A percentile compares a stretch with the other conserved stretches of the same genome.
Evolutionary conservation across 30 jellyfish, hydroid and myxozoan genomes (phyloP).

Genomic region (Clytia hemisphaerica): DNA sequence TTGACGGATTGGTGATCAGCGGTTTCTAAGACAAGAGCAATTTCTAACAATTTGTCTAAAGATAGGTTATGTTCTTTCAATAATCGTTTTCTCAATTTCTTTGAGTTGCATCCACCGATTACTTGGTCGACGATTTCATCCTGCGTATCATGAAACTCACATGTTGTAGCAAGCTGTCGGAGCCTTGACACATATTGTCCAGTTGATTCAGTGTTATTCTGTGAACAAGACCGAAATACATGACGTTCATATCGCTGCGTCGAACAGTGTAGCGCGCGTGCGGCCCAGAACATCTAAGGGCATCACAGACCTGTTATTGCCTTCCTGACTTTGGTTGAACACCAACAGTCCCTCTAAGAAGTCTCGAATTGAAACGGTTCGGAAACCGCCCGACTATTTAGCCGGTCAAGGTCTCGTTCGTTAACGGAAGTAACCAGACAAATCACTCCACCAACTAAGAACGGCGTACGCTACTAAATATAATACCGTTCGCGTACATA

Average conservation of each 20-base stretch:
- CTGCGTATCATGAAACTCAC: constrained; percentile 34
- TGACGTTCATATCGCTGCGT: constrained; percentile 34
- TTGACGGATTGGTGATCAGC: constrained; percentile 32
- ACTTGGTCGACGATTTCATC: constrained; percentile 46
- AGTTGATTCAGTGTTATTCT: constrained; percentile 39
- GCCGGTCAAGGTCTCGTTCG: constrained; percentile 97
- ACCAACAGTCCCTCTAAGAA: constrained; percentile 89
- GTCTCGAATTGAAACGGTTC: constrained; percentile 55
- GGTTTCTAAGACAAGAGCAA: constrained; percentile 13
- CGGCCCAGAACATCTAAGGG: constrained; percentile 96
- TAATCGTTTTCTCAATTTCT: constrained; percentile 37
- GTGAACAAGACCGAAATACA: constrained; percentile 18
- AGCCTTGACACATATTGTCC: constrained; percentile 45
- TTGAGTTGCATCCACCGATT: constrained; percentile 35
- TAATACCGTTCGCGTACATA: no score
- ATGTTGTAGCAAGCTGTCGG: constrained; percentile 45
- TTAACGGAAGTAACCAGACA: constrained; percentile 89
- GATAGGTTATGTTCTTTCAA: constrained; percentile 37
- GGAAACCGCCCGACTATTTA: constrained; percentile 62
- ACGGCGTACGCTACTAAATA: no score
- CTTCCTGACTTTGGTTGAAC: constrained; percentile 52
- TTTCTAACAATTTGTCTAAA: constrained; percentile 3
- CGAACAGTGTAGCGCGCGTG: constrained; percentile 87
- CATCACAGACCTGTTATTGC: constrained; percentile 90
- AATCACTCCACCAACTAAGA: no score